Percentiles rank a stretch among this genome's conserved stretches.
Evolutionary conservation across 2,797 vertebrate species (phyloP).

Genomic region (Enteromius fasciolatus): DNA sequence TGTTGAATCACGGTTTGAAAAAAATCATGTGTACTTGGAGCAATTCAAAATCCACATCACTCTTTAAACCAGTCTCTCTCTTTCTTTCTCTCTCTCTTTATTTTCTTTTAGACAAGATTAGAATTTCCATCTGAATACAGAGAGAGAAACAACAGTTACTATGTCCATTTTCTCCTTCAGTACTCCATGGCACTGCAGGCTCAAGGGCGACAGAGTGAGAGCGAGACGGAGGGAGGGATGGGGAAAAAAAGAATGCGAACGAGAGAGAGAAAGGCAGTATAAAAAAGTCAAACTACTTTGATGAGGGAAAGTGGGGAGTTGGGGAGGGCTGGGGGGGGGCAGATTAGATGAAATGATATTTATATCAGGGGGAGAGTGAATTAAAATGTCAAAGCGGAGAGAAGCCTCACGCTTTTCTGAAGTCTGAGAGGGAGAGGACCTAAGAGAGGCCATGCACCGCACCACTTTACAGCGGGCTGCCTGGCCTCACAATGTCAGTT

Average conservation of each 20-base stretch:
- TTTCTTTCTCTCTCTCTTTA: constrained; percentile 61
- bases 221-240: constrained; percentile 51
- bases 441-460: constrained; percentile 64
- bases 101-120: constrained; percentile 86
- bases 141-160: constrained; percentile 91
- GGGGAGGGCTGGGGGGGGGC: constrained; percentile 23
- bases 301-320: constrained; percentile 66
- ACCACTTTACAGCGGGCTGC: constrained; percentile 71
- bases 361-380: constrained; percentile 79
- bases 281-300: constrained; percentile 63
- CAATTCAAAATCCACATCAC: constrained; percentile 67
- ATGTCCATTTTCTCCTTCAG: constrained; percentile 79
- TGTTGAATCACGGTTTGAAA: constrained; percentile 65
- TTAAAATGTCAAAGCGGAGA: constrained; percentile 73
- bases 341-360: constrained; percentile 83
- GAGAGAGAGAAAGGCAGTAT: constrained; percentile 52
- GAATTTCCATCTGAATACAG: constrained; percentile 96
- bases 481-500: constrained; percentile 70
- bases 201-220: constrained; percentile 50
- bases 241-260: constrained; percentile 25
- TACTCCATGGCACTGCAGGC: constrained; percentile 67
- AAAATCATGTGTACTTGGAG: constrained; percentile 73
- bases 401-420: constrained; percentile 46
- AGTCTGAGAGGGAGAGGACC: constrained; percentile 35
- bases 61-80: constrained; percentile 53